phyloP scores from a whole-genome alignment of 2,797 vertebrate genomes.

The Sphaeramia orbicularis region DNA sequence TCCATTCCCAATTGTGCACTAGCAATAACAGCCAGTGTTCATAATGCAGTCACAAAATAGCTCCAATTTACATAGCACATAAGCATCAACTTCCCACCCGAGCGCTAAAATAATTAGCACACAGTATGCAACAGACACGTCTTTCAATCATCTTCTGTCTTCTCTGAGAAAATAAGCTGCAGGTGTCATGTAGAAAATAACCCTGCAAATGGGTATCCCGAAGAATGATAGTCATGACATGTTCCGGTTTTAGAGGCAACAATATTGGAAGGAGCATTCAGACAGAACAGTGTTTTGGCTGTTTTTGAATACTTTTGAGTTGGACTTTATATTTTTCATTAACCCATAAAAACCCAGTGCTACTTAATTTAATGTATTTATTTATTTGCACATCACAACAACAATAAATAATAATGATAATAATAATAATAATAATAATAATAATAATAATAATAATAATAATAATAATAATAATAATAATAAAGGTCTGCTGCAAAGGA shows the following conservation, averaged over 20 bases:
- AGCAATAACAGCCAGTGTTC: conserved; percentile 36
- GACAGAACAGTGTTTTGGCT: too few relatives aligned
- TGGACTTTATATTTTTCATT: too few relatives aligned
- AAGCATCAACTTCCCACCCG: conserved; percentile 33
- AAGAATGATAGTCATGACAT: conserved; percentile 10
- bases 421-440: too few relatives aligned
- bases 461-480: too few relatives aligned
- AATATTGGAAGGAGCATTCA: neutral
- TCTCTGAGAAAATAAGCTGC: conserved; percentile 14
- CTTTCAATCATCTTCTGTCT: conserved; percentile 42
- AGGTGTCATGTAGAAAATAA: conserved; percentile 28
- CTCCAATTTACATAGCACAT: conserved; percentile 46
- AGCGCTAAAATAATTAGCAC: conserved; percentile 58
- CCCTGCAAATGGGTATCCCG: neutral
- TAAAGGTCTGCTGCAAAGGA: too few relatives aligned
- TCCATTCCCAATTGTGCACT: conserved; percentile 42
- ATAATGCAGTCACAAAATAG: conserved; percentile 45
- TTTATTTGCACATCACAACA: too few relatives aligned
- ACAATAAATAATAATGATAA: too few relatives aligned
- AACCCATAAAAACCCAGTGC: too few relatives aligned
- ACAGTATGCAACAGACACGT: conserved; percentile 29
- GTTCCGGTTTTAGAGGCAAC: neutral
- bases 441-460: too few relatives aligned
- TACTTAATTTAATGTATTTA: too few relatives aligned
- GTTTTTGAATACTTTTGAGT: too few relatives aligned